Evolutionary conservation across 2,113 vertebrate species (phyloP), one percentile per base, ranked within the genome.

Genomic region (Tragelaphus scriptus): DNA sequence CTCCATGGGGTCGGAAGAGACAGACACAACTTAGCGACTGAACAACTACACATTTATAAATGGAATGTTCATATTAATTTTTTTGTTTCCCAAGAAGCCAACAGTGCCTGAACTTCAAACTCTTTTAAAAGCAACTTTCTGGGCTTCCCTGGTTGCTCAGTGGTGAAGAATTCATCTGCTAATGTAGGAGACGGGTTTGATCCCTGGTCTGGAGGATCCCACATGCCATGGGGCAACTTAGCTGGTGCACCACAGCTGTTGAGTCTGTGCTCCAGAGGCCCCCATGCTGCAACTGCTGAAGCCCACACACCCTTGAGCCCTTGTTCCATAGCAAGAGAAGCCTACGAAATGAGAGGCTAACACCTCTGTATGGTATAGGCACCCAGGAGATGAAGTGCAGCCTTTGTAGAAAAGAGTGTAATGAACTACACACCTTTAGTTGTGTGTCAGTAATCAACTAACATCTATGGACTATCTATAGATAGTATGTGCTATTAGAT

Each of bases 51-150:
- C 19, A 30, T 84, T 92, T 93, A 51, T 86, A 92, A 58, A 58
- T 91, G 40, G 6, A 36, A 40, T 25, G 5, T 88, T 96, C 25
- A 49, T 91, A 75, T 44, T 86, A 61, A 53, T 59, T 90, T 68
- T 94, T 68, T 84, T 65, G 51, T 94, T 91, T 96, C 28, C 14
- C 75, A 90, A 94, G 68, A 85, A 87, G 26, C 36, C 89, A 56
- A 16, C 28, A 79, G 56, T 77, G 6, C 9, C 40, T 89, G n/a
- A 88, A 90, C 16, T 80, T 95, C 75, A 87, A 40, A 82, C 26
- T 56, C 63, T 77, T 25, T 15, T 93, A 79, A 84, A 90, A 91
- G 75, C 58, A 58, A 30, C 17, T 85, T 92, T 85, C 26, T 4
- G 40, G 40, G 40, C 36, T 77, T 44, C 21, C 6, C 23, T 44